These are phyloP conservation scores for Corythaeola cristata DNA, from an alignment of 2,113 vertebrate genomes.

Conservation along the genomic window DNA sequence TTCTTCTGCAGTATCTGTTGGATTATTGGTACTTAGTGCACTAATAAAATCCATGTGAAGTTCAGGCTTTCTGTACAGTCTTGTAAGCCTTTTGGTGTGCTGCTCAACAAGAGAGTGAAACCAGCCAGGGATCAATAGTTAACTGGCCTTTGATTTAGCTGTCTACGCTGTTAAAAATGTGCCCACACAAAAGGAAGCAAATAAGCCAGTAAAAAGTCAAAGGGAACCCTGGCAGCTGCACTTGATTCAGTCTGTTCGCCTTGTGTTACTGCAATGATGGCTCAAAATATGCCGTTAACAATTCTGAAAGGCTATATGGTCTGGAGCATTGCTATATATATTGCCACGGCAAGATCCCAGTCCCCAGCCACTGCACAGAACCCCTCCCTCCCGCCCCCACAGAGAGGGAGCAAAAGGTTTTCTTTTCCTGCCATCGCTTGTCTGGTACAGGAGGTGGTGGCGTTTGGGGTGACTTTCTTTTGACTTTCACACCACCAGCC, in stretches of 20 bases:
- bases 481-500: background rate
- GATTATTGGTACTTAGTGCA: background rate
- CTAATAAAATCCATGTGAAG: background rate
- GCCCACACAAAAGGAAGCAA: background rate
- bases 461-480: background rate
- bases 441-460: background rate
- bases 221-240: background rate
- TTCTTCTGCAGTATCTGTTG: background rate
- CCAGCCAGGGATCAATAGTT: conserved; percentile 13
- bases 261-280: background rate
- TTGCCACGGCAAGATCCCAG: background rate
- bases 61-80: background rate
- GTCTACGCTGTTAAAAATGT: background rate
- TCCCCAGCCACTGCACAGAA: background rate
- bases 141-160: conserved; percentile 38
- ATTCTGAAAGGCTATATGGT: background rate
- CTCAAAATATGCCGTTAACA: background rate
- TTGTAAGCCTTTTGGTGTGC: background rate
- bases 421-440: background rate
- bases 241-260: background rate
- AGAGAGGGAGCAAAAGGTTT: background rate
- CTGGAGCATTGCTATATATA: background rate
- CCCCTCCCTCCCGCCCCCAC: rapidly evolving
- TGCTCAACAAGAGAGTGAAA: background rate
- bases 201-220: conserved; percentile 12